Percentiles rank a stretch among this genome's conserved stretches.
Evolutionary conservation across 2,113 vertebrate species (phyloP).

Genomic region (Larimichthys crocea): DNA sequence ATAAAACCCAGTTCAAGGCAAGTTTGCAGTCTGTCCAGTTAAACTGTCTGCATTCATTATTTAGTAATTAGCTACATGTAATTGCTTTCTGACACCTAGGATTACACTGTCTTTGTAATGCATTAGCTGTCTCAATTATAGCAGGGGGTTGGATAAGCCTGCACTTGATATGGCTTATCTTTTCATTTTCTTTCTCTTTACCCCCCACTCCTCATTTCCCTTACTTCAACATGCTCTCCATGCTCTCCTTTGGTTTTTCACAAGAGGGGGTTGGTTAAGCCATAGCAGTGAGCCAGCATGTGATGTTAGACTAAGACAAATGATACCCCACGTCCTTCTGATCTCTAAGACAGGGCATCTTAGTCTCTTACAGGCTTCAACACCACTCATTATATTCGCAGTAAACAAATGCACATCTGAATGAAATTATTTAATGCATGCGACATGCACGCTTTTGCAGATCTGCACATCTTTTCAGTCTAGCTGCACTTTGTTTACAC

Average conservation of each 20-base stretch:
- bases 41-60: conserved; percentile 73
- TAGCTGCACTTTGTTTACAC: conserved; percentile 52
- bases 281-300: conserved; percentile 24
- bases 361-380: conserved; percentile 35
- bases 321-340: conserved; percentile 21
- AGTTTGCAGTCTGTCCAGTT: conserved; percentile 60
- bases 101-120: conserved; percentile 72
- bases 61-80: conserved; percentile 77
- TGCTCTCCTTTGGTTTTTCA: conserved; percentile 25
- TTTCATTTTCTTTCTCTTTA: conserved; percentile 54
- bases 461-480: conserved; percentile 48
- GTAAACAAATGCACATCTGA: conserved; percentile 44
- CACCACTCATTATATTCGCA: conserved; percentile 39
- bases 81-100: conserved; percentile 75
- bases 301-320: conserved; percentile 58
- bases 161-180: conserved; percentile 62
- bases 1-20: conserved; percentile 48
- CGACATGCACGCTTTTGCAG: conserved; percentile 5
- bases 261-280: conserved; percentile 1
- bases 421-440: conserved; percentile 34
- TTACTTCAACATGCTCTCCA: conserved; percentile 22
- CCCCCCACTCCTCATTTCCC: background rate
- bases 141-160: conserved; percentile 60
- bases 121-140: conserved; percentile 68
- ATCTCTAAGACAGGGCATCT: conserved; percentile 30